Evolutionary conservation across 2,797 vertebrate genomes (phyloP).

Genomic region (Novumbra hubbsi): DNA sequence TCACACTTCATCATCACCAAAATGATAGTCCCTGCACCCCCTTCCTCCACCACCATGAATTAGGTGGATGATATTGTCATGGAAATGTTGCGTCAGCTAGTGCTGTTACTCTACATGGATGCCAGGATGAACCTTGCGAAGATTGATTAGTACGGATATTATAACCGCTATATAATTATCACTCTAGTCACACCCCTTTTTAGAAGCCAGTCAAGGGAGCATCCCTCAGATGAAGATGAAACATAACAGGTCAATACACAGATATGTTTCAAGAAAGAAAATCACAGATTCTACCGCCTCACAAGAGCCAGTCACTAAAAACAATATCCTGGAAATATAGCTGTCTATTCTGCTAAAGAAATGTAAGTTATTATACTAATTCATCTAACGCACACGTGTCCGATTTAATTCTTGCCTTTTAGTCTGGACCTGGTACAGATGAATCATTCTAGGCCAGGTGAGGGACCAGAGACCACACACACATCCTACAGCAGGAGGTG

Average conservation of each 20-base stretch:
- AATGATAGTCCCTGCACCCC: not conserved
- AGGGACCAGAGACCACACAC: not conserved
- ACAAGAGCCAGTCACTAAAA: not conserved
- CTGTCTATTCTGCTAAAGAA: not conserved
- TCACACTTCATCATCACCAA: conserved; percentile 15
- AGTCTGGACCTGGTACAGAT: not conserved
- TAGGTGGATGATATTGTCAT: not conserved
- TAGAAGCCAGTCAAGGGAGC: not conserved
- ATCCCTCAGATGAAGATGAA: not conserved
- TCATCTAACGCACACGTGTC: not conserved
- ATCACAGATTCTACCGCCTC: not conserved
- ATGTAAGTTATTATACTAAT: not conserved
- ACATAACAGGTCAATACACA: not conserved
- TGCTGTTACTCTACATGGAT: not conserved
- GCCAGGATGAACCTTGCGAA: not conserved
- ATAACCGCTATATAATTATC: not conserved
- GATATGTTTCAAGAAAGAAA: not conserved
- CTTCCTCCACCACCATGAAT: not conserved
- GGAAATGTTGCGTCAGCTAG: not conserved
- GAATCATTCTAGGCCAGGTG: not conserved
- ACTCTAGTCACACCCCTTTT: conserved; percentile 1
- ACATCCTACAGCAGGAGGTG: not conserved
- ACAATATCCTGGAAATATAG: not conserved
- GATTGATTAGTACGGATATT: not conserved
- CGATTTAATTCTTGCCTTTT: not conserved